Percentiles rank a stretch among this genome's conserved stretches.
These are phyloP conservation scores for Pseudolaguvia tuberculata DNA, from an alignment of 2,113 vertebrate species.

Conservation along the genomic window DNA sequence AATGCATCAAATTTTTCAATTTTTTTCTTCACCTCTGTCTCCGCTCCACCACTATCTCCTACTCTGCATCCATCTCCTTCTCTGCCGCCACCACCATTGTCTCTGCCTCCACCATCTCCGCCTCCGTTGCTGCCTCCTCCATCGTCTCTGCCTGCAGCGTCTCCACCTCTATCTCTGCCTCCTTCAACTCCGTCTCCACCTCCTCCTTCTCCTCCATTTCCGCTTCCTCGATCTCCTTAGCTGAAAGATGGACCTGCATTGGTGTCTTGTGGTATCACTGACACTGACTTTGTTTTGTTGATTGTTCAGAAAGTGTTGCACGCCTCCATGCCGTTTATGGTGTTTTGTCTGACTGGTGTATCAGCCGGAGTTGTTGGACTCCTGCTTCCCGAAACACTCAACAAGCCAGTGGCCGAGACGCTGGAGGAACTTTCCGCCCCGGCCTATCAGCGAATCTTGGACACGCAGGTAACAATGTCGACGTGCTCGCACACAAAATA, in stretches of 20 bases:
- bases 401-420: conserved; percentile 71
- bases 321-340: conserved; percentile 74
- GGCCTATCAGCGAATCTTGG: conserved; percentile 61
- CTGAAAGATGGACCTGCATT: too few species aligned
- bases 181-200: too few species aligned
- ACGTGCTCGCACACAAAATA: background rate
- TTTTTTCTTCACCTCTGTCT: too few species aligned
- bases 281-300: conserved; percentile 13
- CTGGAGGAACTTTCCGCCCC: conserved; percentile 69
- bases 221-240: too few species aligned
- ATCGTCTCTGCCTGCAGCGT: too few species aligned
- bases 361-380: conserved; percentile 75
- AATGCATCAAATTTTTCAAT: background rate
- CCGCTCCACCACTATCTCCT: too few species aligned
- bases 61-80: too few species aligned
- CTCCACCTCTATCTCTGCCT: too few species aligned
- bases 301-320: conserved; percentile 68
- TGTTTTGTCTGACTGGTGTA: conserved; percentile 78
- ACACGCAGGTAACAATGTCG: conserved; percentile 57
- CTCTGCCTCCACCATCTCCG: too few species aligned
- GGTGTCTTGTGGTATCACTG: background rate
- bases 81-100: too few species aligned
- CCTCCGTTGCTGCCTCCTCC: too few species aligned
- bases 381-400: conserved; percentile 80
- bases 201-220: too few species aligned